phyloP scores from a whole-genome alignment of 2,797 vertebrate genomes.

The Orientallactaga sibirica region DNA sequence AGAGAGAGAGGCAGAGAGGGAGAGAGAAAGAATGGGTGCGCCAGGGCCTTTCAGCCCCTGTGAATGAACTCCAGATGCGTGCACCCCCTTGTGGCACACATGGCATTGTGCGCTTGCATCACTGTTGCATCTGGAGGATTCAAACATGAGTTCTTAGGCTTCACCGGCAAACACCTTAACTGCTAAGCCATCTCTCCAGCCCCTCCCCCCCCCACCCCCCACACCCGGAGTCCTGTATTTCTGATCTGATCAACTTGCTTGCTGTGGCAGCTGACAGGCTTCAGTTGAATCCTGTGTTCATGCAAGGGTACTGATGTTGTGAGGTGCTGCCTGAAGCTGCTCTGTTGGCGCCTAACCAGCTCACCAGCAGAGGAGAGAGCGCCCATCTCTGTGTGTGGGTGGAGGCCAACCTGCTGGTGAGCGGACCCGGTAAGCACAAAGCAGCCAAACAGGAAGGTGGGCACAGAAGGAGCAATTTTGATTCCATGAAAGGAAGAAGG shows the following conservation, averaged over 20 bases:
- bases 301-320: background rate
- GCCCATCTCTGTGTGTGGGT: too few relatives aligned
- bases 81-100: too few relatives aligned
- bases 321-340: background rate
- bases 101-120: too few relatives aligned
- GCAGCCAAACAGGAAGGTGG: background rate
- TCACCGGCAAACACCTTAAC: too few relatives aligned
- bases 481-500: background rate
- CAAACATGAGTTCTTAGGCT: too few relatives aligned
- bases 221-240: background rate
- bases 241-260: background rate
- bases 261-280: background rate
- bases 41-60: too few relatives aligned
- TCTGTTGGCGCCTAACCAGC: background rate
- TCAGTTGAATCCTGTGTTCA: background rate
- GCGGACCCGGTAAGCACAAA: background rate
- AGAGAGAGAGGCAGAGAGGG: too few relatives aligned
- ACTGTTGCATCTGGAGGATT: too few relatives aligned
- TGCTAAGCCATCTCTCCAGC: too few relatives aligned
- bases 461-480: background rate
- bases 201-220: too few relatives aligned
- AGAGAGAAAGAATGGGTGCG: too few relatives aligned
- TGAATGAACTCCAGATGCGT: too few relatives aligned
- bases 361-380: background rate
- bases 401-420: background rate